These are phyloP conservation scores for Panthera leo DNA, from an alignment of 2,113 vertebrate species.

Conservation along the genomic window DNA sequence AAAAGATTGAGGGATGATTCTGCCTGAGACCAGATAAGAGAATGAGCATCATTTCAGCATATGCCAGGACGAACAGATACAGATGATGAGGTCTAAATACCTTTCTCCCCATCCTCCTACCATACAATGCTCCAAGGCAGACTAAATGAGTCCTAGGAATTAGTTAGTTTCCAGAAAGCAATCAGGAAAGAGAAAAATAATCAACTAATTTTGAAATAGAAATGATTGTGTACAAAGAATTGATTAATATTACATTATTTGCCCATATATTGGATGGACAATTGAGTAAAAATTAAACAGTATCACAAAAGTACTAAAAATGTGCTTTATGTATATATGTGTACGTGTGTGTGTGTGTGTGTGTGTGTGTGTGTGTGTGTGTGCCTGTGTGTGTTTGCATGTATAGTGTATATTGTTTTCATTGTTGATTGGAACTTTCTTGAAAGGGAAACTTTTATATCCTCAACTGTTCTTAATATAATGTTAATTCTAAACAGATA, in stretches of 20 bases:
- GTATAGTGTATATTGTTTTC: neutral
- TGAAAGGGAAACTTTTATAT: neutral
- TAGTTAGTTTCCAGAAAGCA: neutral
- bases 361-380: neutral
- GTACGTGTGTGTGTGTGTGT: neutral
- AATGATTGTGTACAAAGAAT: neutral
- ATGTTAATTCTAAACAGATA: neutral
- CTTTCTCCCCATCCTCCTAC: neutral
- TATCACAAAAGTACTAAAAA: neutral
- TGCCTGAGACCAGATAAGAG: neutral
- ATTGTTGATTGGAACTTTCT: neutral
- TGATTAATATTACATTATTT: neutral
- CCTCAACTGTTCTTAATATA: neutral
- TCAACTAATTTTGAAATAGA: neutral
- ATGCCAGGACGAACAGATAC: neutral
- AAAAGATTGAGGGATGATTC: neutral
- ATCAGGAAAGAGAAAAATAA: neutral
- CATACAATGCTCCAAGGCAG: neutral
- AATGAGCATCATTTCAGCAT: neutral
- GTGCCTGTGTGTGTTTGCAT: neutral
- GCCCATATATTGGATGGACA: neutral
- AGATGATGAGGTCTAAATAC: neutral
- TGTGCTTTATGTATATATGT: neutral
- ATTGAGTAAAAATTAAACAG: neutral
- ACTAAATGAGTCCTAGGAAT: neutral